These are phyloP conservation scores for Ceyx margarethae DNA, from an alignment of 2,113 vertebrate genomes.

Conservation along the genomic window DNA sequence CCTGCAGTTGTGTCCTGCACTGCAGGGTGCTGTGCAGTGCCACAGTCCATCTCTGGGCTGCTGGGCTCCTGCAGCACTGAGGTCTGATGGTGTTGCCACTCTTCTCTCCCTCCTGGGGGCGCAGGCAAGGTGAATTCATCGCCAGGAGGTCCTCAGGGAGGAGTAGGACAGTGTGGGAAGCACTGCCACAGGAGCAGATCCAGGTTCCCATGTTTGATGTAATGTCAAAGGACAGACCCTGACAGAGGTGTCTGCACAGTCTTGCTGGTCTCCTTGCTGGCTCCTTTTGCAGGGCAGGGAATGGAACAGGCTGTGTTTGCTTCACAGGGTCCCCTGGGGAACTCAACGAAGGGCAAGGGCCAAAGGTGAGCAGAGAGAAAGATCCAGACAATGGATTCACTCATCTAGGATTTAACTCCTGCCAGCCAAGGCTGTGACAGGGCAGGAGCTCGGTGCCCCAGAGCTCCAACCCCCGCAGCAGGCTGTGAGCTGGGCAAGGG, in stretches of 20 bases:
- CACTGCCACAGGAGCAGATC: neutral
- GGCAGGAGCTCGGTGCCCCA: neutral
- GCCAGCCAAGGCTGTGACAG: neutral
- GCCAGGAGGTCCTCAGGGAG: neutral
- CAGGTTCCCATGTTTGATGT: neutral
- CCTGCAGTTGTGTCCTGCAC: accelerated
- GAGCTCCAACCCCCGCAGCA: neutral
- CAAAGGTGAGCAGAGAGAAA: neutral
- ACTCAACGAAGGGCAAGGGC: neutral
- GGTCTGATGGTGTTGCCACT: neutral
- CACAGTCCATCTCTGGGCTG: neutral
- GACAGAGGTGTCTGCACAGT: accelerated
- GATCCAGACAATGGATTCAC: neutral
- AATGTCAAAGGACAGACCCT: neutral
- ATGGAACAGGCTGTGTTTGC: neutral
- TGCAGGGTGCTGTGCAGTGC: neutral
- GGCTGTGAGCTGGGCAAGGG: neutral
- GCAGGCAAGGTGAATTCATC: neutral
- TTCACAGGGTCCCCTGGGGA: neutral
- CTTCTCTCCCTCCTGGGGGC: neutral
- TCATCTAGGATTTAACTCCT: neutral
- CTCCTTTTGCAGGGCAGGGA: neutral
- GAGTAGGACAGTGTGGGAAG: neutral
- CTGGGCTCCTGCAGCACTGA: neutral
- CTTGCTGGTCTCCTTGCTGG: neutral